Evolutionary conservation across 2,797 vertebrate species (phyloP).

Genomic region (Erpetoichthys calabaricus): DNA sequence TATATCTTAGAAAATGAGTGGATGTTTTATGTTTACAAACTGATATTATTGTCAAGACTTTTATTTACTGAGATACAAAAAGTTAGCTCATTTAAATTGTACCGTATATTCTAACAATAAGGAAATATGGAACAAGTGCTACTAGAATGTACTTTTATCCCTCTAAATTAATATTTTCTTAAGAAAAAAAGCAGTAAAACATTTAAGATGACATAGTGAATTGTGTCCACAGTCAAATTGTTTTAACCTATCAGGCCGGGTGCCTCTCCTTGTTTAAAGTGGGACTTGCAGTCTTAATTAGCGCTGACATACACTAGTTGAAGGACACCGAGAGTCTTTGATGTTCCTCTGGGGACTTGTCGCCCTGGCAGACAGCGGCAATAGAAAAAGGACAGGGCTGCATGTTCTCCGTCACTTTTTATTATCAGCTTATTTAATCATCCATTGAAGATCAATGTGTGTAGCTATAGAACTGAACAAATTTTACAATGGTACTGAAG

Average conservation of each 20-base stretch:
- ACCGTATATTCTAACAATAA: too few relatives aligned
- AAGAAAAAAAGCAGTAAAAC: too few relatives aligned
- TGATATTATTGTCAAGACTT: too few relatives aligned
- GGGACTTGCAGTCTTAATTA: neutral
- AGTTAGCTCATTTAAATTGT: too few relatives aligned
- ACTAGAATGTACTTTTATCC: too few relatives aligned
- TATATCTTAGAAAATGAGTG: too few relatives aligned
- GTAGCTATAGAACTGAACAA: constrained; percentile 22
- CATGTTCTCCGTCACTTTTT: constrained; percentile 26
- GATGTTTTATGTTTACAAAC: too few relatives aligned
- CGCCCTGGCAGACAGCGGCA: constrained; percentile 13
- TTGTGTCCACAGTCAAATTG: too few relatives aligned
- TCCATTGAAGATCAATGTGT: constrained; percentile 28
- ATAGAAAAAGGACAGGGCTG: constrained; percentile 24
- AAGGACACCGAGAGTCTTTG: neutral
- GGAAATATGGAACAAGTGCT: too few relatives aligned
- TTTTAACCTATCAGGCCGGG: neutral
- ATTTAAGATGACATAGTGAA: too few relatives aligned
- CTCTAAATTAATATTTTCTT: too few relatives aligned
- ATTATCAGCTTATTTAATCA: constrained; percentile 33
- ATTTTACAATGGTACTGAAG: constrained; percentile 4
- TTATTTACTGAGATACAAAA: too few relatives aligned
- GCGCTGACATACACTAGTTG: neutral
- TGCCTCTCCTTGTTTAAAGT: neutral
- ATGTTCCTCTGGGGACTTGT: constrained; percentile 10